Evolutionary conservation across 2,888 invertebrate species (phyloP), one percentile per base, ranked within the genome.

Genomic region (Acrobasis suavella): DNA sequence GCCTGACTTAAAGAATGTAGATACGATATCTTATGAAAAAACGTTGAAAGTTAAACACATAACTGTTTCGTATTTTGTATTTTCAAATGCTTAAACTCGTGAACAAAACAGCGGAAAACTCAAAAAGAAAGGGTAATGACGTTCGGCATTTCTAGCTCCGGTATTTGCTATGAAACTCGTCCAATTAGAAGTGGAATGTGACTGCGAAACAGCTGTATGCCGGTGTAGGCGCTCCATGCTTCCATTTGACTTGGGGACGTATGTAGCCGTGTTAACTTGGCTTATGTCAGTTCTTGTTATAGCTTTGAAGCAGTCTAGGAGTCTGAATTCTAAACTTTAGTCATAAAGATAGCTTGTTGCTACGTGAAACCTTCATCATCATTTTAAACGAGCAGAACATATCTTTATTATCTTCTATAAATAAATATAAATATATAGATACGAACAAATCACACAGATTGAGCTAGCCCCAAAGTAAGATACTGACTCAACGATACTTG

Each of bases 151-250:
- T 39, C 54, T 49, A 37, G 37, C 50, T 50, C 16, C 22, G 64
- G 71, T 67, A 66, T 70, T 69, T 65, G 68, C 63, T 60, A 68
- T 64, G 68, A 73, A 73, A 75, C 68, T 72, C 71, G 67, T 74
- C 71, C 72, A 73, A 76, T 74, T 74, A 75, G 68, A 68, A 62
- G 51, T 54, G 72, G 72, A 72, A 73, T 74, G 67, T 64, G 50
- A 62, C 63, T 66, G 55, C 61, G 61, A 64, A 67, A 62, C 67
- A 52, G 54, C 62, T 62, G 62, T 62, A 55, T 62, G 49, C 55
- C 55, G 55, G 15, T 61, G 32, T 62, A 49, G 3, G 55, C 14
- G 1, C 16, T 37, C 62, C 62, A 62, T 49, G 38, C 15, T 16
- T 10, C 16, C 42, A 9, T 14, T 42, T 12, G 8, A 12, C 12